Evolutionary conservation across 2,888 invertebrate species (phyloP).

Genomic region (Thereva unica): DNA sequence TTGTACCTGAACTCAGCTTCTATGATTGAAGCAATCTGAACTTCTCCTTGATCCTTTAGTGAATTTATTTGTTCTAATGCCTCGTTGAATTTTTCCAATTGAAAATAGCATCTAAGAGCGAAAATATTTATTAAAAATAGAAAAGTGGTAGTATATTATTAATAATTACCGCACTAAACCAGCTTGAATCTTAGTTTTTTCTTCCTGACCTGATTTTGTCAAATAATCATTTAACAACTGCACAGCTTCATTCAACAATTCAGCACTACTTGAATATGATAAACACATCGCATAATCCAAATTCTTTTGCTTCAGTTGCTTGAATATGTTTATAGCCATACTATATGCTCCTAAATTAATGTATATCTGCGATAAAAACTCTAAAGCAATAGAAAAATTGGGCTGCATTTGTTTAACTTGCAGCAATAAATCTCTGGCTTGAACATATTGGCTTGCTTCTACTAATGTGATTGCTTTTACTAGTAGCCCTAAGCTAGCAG

Average conservation of each 20-base stretch:
- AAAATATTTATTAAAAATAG: not conserved
- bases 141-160: no score
- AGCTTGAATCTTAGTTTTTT: not conserved
- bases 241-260: constrained; percentile 58
- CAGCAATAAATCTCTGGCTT: constrained; percentile 62
- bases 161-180: no score
- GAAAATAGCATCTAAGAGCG: constrained; percentile 48
- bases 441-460: constrained; percentile 61
- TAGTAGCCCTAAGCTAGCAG: constrained; percentile 66
- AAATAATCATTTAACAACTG: constrained; percentile 42
- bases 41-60: constrained; percentile 1
- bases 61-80: constrained; percentile 21
- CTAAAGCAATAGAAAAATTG: constrained; percentile 59
- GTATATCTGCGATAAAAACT: constrained; percentile 60
- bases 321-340: constrained; percentile 55
- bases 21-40: constrained; percentile 35
- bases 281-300: constrained; percentile 48
- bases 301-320: constrained; percentile 44
- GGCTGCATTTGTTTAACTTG: constrained; percentile 57
- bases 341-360: constrained; percentile 61
- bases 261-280: constrained; percentile 47
- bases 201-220: not conserved
- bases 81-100: constrained; percentile 45
- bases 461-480: constrained; percentile 65
- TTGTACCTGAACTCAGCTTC: constrained; percentile 50